These are phyloP conservation scores for Bombus superbus DNA, from an alignment of 1,140 invertebrate genomes.

Conservation along the genomic window DNA sequence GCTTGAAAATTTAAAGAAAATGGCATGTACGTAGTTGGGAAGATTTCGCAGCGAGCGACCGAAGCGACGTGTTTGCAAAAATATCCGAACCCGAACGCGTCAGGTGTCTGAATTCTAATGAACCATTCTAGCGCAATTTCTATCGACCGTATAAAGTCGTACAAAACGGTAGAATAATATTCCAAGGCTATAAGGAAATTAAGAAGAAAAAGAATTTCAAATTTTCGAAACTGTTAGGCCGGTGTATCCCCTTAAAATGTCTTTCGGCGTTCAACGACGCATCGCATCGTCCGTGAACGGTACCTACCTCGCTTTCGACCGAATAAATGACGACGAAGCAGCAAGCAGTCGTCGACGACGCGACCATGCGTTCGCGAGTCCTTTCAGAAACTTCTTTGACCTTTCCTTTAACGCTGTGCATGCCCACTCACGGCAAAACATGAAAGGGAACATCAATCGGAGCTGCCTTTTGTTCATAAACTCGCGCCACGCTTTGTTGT, in stretches of 20 bases:
- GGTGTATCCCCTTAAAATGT: no score
- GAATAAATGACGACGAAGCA: constrained; percentile 33
- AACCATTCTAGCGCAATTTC: no score
- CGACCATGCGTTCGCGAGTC: background rate
- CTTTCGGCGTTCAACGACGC: background rate
- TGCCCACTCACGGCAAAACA: constrained; percentile 4
- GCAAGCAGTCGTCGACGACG: background rate
- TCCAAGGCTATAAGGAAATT: background rate
- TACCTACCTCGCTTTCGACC: background rate
- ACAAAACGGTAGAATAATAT: background rate
- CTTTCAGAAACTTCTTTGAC: constrained; percentile 33
- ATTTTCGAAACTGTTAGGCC: background rate
- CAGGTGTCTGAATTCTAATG: no score
- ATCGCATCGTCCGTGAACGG: constrained; percentile 2
- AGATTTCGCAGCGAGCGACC: no score
- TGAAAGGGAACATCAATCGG: constrained; percentile 34
- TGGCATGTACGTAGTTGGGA: no score
- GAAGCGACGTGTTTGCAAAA: no score
- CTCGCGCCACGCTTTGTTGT: constrained; percentile 20
- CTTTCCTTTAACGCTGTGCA: background rate
- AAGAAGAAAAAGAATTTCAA: no score
- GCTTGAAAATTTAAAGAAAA: no score
- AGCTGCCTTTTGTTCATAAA: constrained; percentile 24
- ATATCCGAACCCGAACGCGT: no score
- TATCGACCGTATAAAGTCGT: no score